Percentiles rank a stretch among this genome's conserved stretches.
phyloP scores from a whole-genome alignment of 1,140 invertebrate genomes.

The Papilio helenus region DNA sequence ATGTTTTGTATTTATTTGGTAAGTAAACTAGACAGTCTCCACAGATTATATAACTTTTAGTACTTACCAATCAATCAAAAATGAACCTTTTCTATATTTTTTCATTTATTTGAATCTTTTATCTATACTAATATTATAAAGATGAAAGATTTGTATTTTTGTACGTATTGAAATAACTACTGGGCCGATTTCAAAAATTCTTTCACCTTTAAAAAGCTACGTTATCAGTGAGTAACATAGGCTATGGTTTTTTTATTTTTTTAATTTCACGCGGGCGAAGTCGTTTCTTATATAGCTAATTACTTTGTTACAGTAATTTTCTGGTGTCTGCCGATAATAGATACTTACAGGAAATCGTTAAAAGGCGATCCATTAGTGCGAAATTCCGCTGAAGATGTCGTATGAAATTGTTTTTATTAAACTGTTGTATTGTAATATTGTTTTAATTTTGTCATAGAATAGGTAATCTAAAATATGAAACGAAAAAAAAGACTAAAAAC shows the following conservation, averaged over 20 bases:
- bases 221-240: no score
- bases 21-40: conserved; percentile 18
- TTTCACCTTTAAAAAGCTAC: no score
- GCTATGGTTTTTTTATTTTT: no score
- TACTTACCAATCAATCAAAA: no score
- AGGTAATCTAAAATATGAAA: background rate
- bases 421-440: background rate
- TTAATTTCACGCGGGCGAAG: no score
- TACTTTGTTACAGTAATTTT: conserved; percentile 56
- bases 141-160: no score
- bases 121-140: no score
- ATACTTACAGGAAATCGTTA: conserved; percentile 53
- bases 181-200: no score
- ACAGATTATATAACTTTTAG: conserved; percentile 4
- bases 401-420: conserved; percentile 28
- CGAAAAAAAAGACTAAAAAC: background rate
- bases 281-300: background rate
- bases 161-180: no score
- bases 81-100: no score
- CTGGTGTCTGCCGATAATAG: conserved; percentile 62
- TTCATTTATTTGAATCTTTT: no score
- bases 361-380: background rate
- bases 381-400: conserved; percentile 44
- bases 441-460: background rate
- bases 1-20: conserved; percentile 66